Percentiles rank a stretch among this genome's conserved stretches.
These are phyloP conservation scores for Phlogophora meticulosa DNA, from an alignment of 2,888 invertebrate genomes.

Conservation along the genomic window DNA sequence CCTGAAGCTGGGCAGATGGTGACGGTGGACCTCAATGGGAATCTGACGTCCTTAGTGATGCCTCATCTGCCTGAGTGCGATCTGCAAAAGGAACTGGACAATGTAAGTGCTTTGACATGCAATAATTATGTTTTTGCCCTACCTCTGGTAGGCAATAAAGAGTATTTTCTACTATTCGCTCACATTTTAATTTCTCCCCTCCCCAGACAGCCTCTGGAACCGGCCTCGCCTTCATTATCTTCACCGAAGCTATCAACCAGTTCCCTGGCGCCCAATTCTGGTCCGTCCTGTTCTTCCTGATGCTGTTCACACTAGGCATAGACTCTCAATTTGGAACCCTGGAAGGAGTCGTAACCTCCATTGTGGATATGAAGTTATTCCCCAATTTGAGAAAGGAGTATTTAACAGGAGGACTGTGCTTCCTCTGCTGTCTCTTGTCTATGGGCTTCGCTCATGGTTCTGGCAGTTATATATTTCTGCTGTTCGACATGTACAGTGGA, in stretches of 20 bases:
- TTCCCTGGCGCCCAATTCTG: slow-evolving; percentile 99
- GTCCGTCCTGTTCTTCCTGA: slow-evolving; percentile 98
- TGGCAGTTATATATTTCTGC: slow-evolving; percentile 97
- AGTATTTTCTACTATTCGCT: not conserved
- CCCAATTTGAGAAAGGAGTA: slow-evolving; percentile 97
- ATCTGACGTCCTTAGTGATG: slow-evolving; percentile 91
- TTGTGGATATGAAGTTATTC: slow-evolving; percentile 98
- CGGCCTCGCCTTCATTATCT: slow-evolving; percentile 98
- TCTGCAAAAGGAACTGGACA: slow-evolving; percentile 96
- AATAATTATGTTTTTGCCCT: too few relatives aligned
- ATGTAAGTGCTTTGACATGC: slow-evolving; percentile 92
- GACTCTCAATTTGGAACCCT: slow-evolving; percentile 99
- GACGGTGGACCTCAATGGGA: slow-evolving; percentile 89
- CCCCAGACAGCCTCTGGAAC: slow-evolving; percentile 98
- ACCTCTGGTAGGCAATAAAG: not conserved
- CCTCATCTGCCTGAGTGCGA: slow-evolving; percentile 94
- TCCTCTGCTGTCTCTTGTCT: slow-evolving; percentile 95
- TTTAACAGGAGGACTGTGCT: slow-evolving; percentile 95
- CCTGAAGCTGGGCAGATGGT: slow-evolving; percentile 91
- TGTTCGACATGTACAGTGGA: slow-evolving; percentile 98
- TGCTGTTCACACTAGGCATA: slow-evolving; percentile 98
- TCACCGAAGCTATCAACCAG: slow-evolving; percentile 99
- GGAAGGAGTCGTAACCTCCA: slow-evolving; percentile 98
- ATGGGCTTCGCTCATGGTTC: slow-evolving; percentile 98
- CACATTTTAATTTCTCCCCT: slow-evolving; percentile 13